Conservation (phyloP, 2,113 vertebrate species). For the Syngnathus typhle region DNA sequence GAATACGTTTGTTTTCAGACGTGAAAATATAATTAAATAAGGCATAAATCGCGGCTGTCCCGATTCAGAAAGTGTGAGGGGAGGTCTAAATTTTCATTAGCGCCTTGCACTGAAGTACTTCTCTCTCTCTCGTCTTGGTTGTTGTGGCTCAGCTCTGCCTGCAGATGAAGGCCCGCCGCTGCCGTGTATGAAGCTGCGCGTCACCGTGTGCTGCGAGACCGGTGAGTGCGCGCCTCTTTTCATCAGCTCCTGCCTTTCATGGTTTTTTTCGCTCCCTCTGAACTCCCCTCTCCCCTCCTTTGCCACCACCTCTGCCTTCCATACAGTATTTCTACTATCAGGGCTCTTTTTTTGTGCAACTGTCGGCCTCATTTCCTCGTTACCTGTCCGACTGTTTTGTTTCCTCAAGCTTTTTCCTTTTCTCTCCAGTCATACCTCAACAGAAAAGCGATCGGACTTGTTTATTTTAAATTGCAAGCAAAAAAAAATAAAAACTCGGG, state of each 20-base stretch:
- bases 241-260: slow-evolving; percentile 46
- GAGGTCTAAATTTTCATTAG: not conserved
- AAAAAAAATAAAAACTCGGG: not conserved
- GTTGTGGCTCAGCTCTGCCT: slow-evolving; percentile 60
- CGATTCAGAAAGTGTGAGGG: not conserved
- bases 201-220: slow-evolving; percentile 69
- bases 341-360: slow-evolving; percentile 14
- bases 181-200: slow-evolving; percentile 73
- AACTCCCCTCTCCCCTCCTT: slow-evolving; percentile 32
- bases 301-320: slow-evolving; percentile 40
- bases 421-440: not conserved
- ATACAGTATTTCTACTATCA: slow-evolving; percentile 28
- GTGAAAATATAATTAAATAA: not conserved
- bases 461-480: not conserved
- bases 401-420: not conserved
- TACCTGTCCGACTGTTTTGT: slow-evolving; percentile 1
- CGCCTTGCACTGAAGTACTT: slow-evolving; percentile 22
- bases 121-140: slow-evolving; percentile 15
- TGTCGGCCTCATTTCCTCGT: slow-evolving; percentile 4
- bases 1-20: not conserved
- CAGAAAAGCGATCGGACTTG: not conserved
- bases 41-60: not conserved
- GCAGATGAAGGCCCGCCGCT: slow-evolving; percentile 68
- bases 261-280: slow-evolving; percentile 1
- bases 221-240: slow-evolving; percentile 65